Base-by-base conservation (phyloP, 1,140 invertebrate genomes). In the Tetramorium parvispinum region DNA sequence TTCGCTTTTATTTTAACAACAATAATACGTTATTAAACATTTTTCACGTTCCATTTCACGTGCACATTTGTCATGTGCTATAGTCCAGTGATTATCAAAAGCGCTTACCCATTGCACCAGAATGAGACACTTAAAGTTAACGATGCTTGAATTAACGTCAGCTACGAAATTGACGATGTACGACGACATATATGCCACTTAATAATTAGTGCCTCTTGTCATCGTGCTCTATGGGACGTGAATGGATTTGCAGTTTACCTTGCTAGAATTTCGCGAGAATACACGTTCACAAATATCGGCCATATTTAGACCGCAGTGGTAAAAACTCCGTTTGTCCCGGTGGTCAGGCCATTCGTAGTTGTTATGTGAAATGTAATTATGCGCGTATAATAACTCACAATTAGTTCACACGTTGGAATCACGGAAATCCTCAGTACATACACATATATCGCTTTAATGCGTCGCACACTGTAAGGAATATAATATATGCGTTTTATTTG, bases 311-410 rank as follows among this genome's bases (percentile, higher is more conserved):
- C 5, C 2, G 40, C 10, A 78, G 55, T 65, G 7, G 32, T 65
- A 85, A 78, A 85, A 85, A 65, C 46, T 65, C 32, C 6, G 49
- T 32, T 78, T 77, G 43, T 40, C n/a, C 21, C 32, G 32, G 7
- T 57, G 46, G 71, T 73, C 65, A 27, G 32, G 37, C 57, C 57
- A 85, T 78, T 85, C 73, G 71, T 85, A 85, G 46, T 85, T 32
- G 37, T 85, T 85, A 85, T 65, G 49, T 21, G 21, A 63, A 85
- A 78, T 65, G 46, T 78, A 65, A 85, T 85, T 85, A 78, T 63
- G 46, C 46, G 10, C 37, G 46, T 32, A 85, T 51, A 49, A 78
- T 85, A 85, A 78, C 32, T 78, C 46, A 85, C 49, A 78, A 66
- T 85, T 85, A 85, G 49, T 49, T 65, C 32, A 59, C 70, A 32